Percentiles rank a stretch among this genome's conserved stretches.
phyloP scores from a whole-genome alignment of 2,113 vertebrate species.

The Phrynosoma blainvillii region DNA sequence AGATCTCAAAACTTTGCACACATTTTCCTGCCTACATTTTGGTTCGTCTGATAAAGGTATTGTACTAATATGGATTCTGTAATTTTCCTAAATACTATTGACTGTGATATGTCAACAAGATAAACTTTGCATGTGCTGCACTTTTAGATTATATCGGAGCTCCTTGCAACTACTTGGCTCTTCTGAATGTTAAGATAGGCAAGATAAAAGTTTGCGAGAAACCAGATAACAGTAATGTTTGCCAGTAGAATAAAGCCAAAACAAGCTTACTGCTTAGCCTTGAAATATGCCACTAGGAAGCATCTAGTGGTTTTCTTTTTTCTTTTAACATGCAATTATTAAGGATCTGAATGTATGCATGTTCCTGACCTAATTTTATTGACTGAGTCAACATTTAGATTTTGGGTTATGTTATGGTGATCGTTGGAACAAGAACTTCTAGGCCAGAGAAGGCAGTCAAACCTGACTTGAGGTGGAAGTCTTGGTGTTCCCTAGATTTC shows the following conservation, averaged over 20 bases:
- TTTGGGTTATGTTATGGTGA: not conserved
- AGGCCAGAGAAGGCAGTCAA: not conserved
- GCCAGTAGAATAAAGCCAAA: not conserved
- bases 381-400: not conserved
- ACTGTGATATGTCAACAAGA: not conserved
- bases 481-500: not conserved
- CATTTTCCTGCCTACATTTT: no score
- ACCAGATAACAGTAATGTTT: not conserved
- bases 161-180: not conserved
- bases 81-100: not conserved
- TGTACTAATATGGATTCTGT: not conserved
- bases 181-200: not conserved
- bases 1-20: no score
- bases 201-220: constrained; percentile 2
- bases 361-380: not conserved
- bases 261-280: not conserved
- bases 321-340: not conserved
- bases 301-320: not conserved
- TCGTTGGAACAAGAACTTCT: not conserved
- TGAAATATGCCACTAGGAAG: constrained; percentile 8
- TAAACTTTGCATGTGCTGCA: constrained; percentile 6
- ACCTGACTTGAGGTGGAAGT: no score
- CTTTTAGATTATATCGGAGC: not conserved
- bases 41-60: no score
- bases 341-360: not conserved